Base-by-base conservation (phyloP, 2,113 vertebrate species). In the Laticauda colubrina region DNA sequence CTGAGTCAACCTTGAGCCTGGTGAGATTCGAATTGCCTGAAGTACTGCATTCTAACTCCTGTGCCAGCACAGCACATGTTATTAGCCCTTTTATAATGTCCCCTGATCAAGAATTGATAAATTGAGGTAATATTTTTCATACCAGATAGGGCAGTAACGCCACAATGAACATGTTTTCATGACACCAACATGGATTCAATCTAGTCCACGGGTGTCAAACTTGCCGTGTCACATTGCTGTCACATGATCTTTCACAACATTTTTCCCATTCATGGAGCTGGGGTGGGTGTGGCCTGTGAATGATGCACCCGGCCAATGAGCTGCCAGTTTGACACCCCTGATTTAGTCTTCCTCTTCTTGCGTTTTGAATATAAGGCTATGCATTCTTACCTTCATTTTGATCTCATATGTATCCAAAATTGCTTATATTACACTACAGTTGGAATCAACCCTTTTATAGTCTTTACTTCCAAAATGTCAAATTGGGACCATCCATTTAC, bases 101-200 rank as follows among this genome's bases (percentile, higher is more conserved):
- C 90, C 3, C n/a, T 81, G 8, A 87, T 93, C 0, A 93, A 91
- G 91, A 94, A 48, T 51, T 85, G 51, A 88, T 88, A 69, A 4
- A 88, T 18, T 12, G 45, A 81, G 29, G 6, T 75, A 57, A 7
- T 4, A 23, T 1, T 55, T 6, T 11, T 91, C 64, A 43, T 75
- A 92, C 8, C 51, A 81, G 34, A 39, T 8, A 81, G 34, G 14
- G 18, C 6, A 81, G 20, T 39, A 39, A 75, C 15, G 1, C 14
- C 14, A 75, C n/a, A 81, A 81, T 5, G 15, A 81, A 81, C 34
- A 20, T 75, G 64, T 1, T 48, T 34, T 34, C 5, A 75, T 39
- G n/a, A 39, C n/a, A 39, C 7, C 14, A 39, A 34, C 5, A 7
- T 39, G 2, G 69, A 39, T 81, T 81, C 15, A 81, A 8, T 81